Conservation (phyloP, 2,113 vertebrate genomes). For the Mastomys coucha region DNA sequence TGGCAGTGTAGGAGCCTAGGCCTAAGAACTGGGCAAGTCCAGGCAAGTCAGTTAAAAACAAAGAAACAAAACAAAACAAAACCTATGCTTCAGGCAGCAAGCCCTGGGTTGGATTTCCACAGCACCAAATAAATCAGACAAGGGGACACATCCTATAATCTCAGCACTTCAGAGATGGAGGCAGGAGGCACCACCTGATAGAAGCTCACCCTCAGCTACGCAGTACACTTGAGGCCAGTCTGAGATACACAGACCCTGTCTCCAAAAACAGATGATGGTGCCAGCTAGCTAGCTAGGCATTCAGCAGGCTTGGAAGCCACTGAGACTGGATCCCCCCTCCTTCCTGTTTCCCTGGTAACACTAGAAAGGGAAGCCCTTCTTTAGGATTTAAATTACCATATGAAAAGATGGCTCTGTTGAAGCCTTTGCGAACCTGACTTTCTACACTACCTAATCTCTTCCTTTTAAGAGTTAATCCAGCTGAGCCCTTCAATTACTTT, state of each 20-base stretch:
- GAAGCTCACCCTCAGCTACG: too few relatives aligned
- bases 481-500: not conserved
- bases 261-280: not conserved
- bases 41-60: too few relatives aligned
- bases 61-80: too few relatives aligned
- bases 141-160: not conserved
- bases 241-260: not conserved
- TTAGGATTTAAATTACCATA: not conserved
- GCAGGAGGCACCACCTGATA: not conserved
- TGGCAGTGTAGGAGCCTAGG: too few relatives aligned
- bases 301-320: not conserved
- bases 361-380: not conserved
- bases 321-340: not conserved
- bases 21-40: too few relatives aligned
- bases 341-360: not conserved
- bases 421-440: not conserved
- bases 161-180: not conserved
- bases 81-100: not conserved
- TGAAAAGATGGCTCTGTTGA: not conserved
- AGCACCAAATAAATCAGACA: not conserved
- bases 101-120: not conserved
- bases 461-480: not conserved
- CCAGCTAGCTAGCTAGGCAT: not conserved
- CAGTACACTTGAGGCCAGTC: not conserved
- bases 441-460: not conserved